Base-by-base conservation (phyloP, 2,797 vertebrate genomes). In the Enteromius viviparus region DNA sequence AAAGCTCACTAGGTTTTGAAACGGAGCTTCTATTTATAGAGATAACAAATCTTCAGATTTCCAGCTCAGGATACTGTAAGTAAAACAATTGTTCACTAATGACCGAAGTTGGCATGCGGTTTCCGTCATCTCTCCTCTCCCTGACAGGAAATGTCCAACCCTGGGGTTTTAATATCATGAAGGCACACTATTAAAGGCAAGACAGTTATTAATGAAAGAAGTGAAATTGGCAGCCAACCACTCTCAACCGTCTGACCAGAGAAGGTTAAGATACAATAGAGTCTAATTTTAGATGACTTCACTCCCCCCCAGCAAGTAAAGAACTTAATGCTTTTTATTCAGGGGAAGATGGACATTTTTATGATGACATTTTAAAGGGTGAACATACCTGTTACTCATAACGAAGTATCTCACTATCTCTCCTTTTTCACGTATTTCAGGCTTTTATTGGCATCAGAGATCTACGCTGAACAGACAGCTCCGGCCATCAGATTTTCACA, bases 261-360 rank as follows among this genome's bases (percentile, higher is more conserved):
- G 64, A 87, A 78, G 78, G 80, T 88, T 88, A 81, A 85, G 77
- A 85, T 85, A 84, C 85, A 89, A 84, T 80, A 76, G 78, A 69
- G 82, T 80, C 80, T 87, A 76, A 88, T 89, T 89, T 88, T 85
- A 87, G 82, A 85, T 4, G 58, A 76, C 74, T 87, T 68, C 55
- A 75, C 66, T 71, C 83, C 65, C 78, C 77, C 69, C 80, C n/a
- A 80, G 82, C 71, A 74, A 74, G 60, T 78, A 29, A 83, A 70
- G 70, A 83, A 58, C 72, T 23, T 77, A 62, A 76, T 40, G 77
- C 51, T 69, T 86, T 86, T 86, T 71, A 86, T 86, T 83, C 78
- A 76, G 71, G 37, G 78, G 65, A 70, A 86, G 72, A 86, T 29
- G n/a, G 81, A 83, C 78, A 68, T 80, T 85, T 87, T 87, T 85